Evolutionary conservation across 1,140 invertebrate species (phyloP), one percentile per base, ranked within the genome.

Genomic region (Drosophila ercepeae): DNA sequence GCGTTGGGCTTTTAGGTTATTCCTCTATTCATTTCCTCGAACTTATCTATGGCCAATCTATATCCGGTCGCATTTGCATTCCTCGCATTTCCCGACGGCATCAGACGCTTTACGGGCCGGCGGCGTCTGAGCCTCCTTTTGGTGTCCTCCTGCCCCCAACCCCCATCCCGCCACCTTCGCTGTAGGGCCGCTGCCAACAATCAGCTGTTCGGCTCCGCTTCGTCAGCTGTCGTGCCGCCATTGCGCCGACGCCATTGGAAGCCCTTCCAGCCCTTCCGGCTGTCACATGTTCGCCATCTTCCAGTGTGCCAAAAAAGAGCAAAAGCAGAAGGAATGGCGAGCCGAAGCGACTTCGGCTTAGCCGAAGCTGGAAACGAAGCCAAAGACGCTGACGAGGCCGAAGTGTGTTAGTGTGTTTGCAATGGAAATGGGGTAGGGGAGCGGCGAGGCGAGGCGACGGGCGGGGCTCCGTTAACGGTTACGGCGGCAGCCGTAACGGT

Each of bases 231-330:
- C 74, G 57, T 57, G 57, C 55, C 42, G 7, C 54, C 21, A n/a
- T 16, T 44, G 74, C 74, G 82, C 60, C 19, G 74, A 82, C 82
- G 77, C 41, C 49, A 65, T 45, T 86, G 82, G 82, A 86, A 88
- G 63, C 57, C 45, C 55, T 49, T 59, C 49, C 71, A 73, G 53
- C 11, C 19, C 13, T 3, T 14, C 60, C 36, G 49, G 39, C 69
- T 61, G 61, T 86, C 81, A 83, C 78, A 83, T 83, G 78, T 83
- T 83, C 64, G 49, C 32, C 25, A 6, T 13, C 13, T 86, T 86
- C 81, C 81, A 86, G 84, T 86, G 81, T 86, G 82, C 81, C 77
- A 84, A 69, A 84, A 78, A 75, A 59, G 52, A 59, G 60, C 63
- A 65, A 65, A 44, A 42, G 34, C 23, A 51, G 52, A 49, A 45